phyloP scores from a whole-genome alignment of 2,113 vertebrate genomes.

The Rhabdomys dilectus region DNA sequence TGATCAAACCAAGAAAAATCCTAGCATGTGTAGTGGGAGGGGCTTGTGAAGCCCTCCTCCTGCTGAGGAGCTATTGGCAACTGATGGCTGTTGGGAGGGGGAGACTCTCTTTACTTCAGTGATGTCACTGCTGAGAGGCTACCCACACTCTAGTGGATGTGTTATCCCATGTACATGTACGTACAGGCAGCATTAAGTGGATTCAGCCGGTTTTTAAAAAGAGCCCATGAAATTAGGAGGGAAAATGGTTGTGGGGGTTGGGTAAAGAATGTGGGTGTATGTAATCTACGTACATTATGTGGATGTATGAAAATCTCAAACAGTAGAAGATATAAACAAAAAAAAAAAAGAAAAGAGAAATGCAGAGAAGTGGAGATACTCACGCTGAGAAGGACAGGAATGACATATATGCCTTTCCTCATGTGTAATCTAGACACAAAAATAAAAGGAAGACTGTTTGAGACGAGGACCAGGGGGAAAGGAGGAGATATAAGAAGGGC shows the following conservation, averaged over 20 bases:
- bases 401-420: neutral
- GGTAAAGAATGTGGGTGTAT: neutral
- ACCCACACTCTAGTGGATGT: no score
- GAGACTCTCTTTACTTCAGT: neutral
- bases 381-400: neutral
- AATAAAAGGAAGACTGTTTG: neutral
- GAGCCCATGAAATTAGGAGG: neutral
- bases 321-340: neutral
- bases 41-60: neutral
- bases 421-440: neutral
- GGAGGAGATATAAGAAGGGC: neutral
- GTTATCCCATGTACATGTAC: no score
- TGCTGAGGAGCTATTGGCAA: neutral
- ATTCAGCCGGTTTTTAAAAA: neutral
- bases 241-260: neutral
- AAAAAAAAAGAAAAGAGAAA: neutral
- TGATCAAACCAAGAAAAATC: neutral
- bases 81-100: neutral
- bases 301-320: neutral
- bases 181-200: neutral
- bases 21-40: neutral
- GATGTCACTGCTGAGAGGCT: neutral
- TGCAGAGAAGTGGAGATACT: neutral
- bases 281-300: neutral
- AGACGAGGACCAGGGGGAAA: neutral